Evolutionary conservation across 1,140 invertebrate genomes (phyloP).

Genomic region (Drosophila nigromelanica): DNA sequence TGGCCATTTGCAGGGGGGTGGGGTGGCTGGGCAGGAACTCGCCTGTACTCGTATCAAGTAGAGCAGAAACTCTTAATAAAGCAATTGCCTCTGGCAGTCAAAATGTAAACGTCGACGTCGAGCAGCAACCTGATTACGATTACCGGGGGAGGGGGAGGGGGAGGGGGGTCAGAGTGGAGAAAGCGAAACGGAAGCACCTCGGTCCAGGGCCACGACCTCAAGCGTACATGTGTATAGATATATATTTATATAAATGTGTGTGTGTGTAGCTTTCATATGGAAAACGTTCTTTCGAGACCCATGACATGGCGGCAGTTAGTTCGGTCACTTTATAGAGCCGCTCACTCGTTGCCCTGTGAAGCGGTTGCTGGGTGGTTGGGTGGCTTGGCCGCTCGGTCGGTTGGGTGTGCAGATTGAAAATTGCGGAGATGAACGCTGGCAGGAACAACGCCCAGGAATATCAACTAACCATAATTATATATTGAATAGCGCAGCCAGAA

Average conservation of each 20-base stretch:
- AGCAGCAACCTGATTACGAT: constrained; percentile 77
- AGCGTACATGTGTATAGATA: constrained; percentile 17
- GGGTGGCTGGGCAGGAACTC: neutral
- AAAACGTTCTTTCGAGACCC: constrained; percentile 36
- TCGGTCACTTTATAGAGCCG: constrained; percentile 13
- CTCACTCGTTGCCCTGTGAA: neutral
- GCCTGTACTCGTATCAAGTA: constrained; percentile 72
- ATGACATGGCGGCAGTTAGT: constrained; percentile 34
- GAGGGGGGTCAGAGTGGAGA: neutral
- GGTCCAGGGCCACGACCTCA: constrained; percentile 63
- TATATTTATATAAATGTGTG: constrained; percentile 2
- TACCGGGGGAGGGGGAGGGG: neutral
- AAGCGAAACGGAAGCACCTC: neutral
- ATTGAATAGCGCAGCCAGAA: constrained; percentile 59
- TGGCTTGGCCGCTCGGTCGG: constrained; percentile 14
- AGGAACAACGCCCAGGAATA: constrained; percentile 47
- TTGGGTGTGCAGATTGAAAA: constrained; percentile 21
- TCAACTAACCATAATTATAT: constrained; percentile 72
- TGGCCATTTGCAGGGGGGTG: constrained; percentile 47
- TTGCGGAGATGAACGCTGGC: constrained; percentile 43
- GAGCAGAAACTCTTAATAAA: constrained; percentile 84
- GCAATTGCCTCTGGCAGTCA: constrained; percentile 84
- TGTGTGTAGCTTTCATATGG: constrained; percentile 1
- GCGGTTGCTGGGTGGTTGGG: constrained; percentile 8
- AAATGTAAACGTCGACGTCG: constrained; percentile 82